Conservation (phyloP, 2,888 invertebrate species). For the Altica lythri region DNA sequence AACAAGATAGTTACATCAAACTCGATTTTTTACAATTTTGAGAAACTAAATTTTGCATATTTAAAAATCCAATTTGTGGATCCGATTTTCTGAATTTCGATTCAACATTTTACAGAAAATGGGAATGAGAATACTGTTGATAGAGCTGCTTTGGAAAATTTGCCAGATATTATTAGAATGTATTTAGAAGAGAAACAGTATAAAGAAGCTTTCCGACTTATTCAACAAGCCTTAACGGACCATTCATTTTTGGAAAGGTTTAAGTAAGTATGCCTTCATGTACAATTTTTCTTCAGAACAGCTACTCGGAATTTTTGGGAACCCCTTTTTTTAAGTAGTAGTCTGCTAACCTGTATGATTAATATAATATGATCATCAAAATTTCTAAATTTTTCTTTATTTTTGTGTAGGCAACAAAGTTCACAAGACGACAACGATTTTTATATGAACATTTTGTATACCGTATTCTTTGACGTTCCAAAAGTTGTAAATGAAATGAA, state of each 20-base stretch:
- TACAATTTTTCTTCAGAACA: background rate
- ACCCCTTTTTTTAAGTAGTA: too few relatives aligned
- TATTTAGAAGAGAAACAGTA: constrained; percentile 60
- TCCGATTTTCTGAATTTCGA: too few relatives aligned
- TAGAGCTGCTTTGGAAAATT: constrained; percentile 30
- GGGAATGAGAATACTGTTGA: constrained; percentile 37
- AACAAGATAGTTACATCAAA: too few relatives aligned
- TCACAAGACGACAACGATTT: constrained; percentile 15
- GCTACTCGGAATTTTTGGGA: too few relatives aligned
- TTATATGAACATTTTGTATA: constrained; percentile 27
- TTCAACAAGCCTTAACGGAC: constrained; percentile 27
- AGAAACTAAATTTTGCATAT: too few relatives aligned
- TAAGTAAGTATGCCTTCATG: constrained; percentile 17
- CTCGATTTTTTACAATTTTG: too few relatives aligned
- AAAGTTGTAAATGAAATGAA: constrained; percentile 16
- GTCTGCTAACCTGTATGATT: too few relatives aligned
- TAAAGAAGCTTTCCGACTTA: constrained; percentile 54
- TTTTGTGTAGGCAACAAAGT: background rate
- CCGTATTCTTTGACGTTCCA: constrained; percentile 27
- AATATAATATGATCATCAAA: too few relatives aligned
- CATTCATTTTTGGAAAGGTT: constrained; percentile 17
- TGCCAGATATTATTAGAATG: constrained; percentile 32
- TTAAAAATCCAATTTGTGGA: too few relatives aligned
- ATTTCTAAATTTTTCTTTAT: too few relatives aligned
- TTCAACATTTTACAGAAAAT: constrained; percentile 30